Percentiles rank a stretch among this genome's conserved stretches.
Evolutionary conservation across 1,140 invertebrate species (phyloP).

Genomic region (Lordiphosa collinella): DNA sequence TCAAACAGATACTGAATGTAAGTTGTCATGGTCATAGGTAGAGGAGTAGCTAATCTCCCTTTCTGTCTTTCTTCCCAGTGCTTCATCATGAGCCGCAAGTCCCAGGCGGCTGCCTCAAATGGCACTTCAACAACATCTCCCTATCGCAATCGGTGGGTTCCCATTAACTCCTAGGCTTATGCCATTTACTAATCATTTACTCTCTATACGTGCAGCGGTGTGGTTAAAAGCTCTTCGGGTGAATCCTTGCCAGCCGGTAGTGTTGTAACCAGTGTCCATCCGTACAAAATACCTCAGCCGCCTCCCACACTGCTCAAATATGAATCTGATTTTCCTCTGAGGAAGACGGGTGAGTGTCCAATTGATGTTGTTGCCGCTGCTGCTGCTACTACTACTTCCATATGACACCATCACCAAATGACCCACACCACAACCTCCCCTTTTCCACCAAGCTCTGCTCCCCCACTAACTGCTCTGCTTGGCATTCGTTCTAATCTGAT

Average conservation of each 20-base stretch:
- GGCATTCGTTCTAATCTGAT: no score
- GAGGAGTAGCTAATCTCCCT: not conserved
- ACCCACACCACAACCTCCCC: no score
- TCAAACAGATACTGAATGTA: slow-evolving; percentile 95
- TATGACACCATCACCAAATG: no score
- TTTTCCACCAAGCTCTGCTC: no score
- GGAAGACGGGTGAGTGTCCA: slow-evolving; percentile 92
- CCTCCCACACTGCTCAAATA: slow-evolving; percentile 83
- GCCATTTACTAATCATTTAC: slow-evolving; percentile 3
- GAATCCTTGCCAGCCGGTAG: slow-evolving; percentile 82
- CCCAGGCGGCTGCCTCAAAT: slow-evolving; percentile 88
- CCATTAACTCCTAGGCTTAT: not conserved
- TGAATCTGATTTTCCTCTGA: slow-evolving; percentile 93
- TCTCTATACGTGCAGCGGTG: slow-evolving; percentile 79
- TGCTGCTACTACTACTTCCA: no score
- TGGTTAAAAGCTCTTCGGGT: slow-evolving; percentile 83
- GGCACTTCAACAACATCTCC: slow-evolving; percentile 85
- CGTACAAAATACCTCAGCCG: slow-evolving; percentile 84
- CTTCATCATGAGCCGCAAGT: slow-evolving; percentile 93
- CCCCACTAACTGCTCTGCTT: no score
- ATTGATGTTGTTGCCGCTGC: not conserved
- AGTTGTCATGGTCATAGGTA: slow-evolving; percentile 17
- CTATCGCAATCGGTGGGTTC: slow-evolving; percentile 88
- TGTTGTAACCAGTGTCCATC: slow-evolving; percentile 82
- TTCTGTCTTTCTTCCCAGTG: slow-evolving; percentile 81